phyloP scores from a whole-genome alignment of 2,797 vertebrate genomes.

The Diplodus puntazzo region DNA sequence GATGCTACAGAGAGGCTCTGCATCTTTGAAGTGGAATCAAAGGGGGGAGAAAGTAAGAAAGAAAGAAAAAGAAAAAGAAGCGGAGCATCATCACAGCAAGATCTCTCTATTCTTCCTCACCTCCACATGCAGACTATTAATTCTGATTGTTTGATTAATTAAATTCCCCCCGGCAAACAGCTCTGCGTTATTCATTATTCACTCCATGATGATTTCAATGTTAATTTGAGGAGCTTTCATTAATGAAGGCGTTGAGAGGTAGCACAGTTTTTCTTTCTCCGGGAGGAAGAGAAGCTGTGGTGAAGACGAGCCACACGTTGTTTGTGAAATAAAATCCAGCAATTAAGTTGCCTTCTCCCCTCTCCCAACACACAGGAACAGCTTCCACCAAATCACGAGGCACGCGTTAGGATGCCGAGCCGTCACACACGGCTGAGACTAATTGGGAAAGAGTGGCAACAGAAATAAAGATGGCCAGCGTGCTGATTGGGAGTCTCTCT shows the following conservation, averaged over 20 bases:
- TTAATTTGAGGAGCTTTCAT: slow-evolving; percentile 69
- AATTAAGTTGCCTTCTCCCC: slow-evolving; percentile 11
- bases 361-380: not conserved
- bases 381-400: slow-evolving; percentile 16
- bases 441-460: slow-evolving; percentile 46
- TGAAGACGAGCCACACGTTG: slow-evolving; percentile 11
- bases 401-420: slow-evolving; percentile 10
- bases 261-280: slow-evolving; percentile 5
- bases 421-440: slow-evolving; percentile 28
- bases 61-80: slow-evolving; percentile 16
- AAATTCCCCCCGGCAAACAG: slow-evolving; percentile 77
- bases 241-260: slow-evolving; percentile 49
- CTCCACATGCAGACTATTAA: slow-evolving; percentile 66
- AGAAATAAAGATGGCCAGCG: slow-evolving; percentile 30
- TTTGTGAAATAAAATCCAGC: slow-evolving; percentile 17
- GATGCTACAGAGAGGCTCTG: not conserved
- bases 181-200: slow-evolving; percentile 82
- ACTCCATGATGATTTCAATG: slow-evolving; percentile 76
- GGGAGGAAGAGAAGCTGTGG: not conserved
- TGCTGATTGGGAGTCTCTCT: slow-evolving; percentile 24
- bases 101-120: slow-evolving; percentile 39
- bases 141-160: slow-evolving; percentile 83
- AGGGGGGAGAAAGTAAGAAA: slow-evolving; percentile 14
- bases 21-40: slow-evolving; percentile 65
- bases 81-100: slow-evolving; percentile 11